Conservation (phyloP, 30 jellyfish, hydroid and myxozoan species). For the Pelagia noctiluca region DNA sequence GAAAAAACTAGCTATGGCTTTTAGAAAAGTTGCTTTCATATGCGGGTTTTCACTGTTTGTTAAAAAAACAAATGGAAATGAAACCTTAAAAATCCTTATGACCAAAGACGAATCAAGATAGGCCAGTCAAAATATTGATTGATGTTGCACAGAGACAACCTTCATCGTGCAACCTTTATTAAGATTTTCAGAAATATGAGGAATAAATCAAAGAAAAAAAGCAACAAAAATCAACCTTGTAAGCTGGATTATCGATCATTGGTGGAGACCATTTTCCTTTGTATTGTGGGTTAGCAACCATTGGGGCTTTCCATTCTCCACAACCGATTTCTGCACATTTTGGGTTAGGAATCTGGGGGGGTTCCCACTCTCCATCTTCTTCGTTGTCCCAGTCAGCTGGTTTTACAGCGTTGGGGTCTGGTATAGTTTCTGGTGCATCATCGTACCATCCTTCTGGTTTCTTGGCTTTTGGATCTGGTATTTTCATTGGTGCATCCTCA, state of each 20-base stretch:
- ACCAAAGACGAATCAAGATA: too few relatives aligned
- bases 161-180: too few relatives aligned
- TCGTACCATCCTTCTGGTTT: constrained; percentile 98
- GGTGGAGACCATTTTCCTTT: constrained; percentile 98
- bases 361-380: constrained; percentile 99
- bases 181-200: neutral
- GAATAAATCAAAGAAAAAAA: neutral
- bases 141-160: too few relatives aligned
- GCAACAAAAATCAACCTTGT: constrained; percentile 65
- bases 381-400: constrained; percentile 99
- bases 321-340: constrained; percentile 95
- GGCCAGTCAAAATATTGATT: too few relatives aligned
- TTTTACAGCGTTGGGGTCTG: constrained; percentile 95
- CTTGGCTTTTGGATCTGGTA: constrained; percentile 85
- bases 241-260: constrained; percentile 85
- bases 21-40: too few relatives aligned
- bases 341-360: constrained; percentile 98
- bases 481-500: constrained; percentile 94
- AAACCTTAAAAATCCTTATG: too few relatives aligned
- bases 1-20: too few relatives aligned
- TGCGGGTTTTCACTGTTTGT: too few relatives aligned
- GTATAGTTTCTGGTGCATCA: constrained; percentile 95
- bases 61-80: too few relatives aligned
- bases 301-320: constrained; percentile 97
- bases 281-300: constrained; percentile 91